Evolutionary conservation across 2,888 invertebrate genomes (phyloP).

Genomic region (Eutolmus rufibarbis): DNA sequence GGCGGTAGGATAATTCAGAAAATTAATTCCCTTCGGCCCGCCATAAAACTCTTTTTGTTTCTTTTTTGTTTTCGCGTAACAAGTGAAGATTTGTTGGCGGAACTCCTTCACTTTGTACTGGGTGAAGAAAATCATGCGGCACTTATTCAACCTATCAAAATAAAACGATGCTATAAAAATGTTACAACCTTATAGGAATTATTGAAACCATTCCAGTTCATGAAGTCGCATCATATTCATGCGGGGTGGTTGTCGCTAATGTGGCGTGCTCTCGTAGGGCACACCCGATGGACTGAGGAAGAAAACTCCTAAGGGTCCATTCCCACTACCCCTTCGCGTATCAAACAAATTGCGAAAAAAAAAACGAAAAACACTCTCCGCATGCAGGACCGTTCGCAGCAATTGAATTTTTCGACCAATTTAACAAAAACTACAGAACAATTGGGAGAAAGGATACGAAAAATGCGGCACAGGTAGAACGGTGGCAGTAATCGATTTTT

Average conservation of each 20-base stretch:
- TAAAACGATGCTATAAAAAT: neutral
- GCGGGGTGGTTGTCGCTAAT: neutral
- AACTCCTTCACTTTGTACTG: neutral
- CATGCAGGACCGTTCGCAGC: slow-evolving; percentile 1
- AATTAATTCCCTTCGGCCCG: neutral
- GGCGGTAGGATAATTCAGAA: neutral
- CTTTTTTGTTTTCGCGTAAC: neutral
- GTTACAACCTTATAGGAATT: slow-evolving; percentile 28
- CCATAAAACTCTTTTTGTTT: neutral
- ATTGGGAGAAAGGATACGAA: slow-evolving; percentile 1
- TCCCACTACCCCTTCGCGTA: neutral
- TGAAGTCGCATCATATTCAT: slow-evolving; percentile 22
- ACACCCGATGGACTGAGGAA: neutral
- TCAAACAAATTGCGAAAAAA: neutral
- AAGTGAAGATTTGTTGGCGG: neutral
- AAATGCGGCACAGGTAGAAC: neutral
- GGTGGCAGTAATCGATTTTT: slow-evolving; percentile 5
- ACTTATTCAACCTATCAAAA: neutral
- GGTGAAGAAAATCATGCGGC: neutral
- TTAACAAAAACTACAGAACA: slow-evolving; percentile 43
- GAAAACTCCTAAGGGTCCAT: neutral
- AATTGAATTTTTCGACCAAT: slow-evolving; percentile 44
- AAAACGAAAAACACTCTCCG: neutral
- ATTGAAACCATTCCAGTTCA: slow-evolving; percentile 36
- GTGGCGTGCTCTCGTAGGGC: neutral